Percentiles rank a stretch among this genome's conserved stretches.
These are phyloP conservation scores for Muscicapa comitata DNA, from an alignment of 2,797 vertebrate genomes.

Conservation along the genomic window DNA sequence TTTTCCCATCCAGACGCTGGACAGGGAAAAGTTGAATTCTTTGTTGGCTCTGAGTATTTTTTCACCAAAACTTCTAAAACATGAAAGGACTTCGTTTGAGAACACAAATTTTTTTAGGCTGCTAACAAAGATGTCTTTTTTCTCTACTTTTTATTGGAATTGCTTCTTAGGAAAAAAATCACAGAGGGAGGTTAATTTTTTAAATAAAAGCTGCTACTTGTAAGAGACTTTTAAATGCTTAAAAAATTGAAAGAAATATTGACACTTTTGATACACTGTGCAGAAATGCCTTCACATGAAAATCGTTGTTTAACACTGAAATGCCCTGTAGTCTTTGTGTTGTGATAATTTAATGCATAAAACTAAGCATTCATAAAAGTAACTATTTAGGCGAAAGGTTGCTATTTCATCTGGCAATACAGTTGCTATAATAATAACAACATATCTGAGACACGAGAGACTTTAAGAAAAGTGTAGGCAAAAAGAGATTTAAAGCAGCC, in stretches of 20 bases:
- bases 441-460: background rate
- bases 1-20: background rate
- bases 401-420: background rate
- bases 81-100: background rate
- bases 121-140: background rate
- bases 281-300: background rate
- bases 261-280: background rate
- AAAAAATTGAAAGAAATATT: background rate
- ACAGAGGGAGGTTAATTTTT: background rate
- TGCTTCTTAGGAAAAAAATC: background rate
- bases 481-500: slow-evolving; percentile 20
- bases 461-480: background rate
- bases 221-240: background rate
- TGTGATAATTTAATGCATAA: background rate
- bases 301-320: background rate
- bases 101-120: background rate
- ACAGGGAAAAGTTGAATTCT: background rate
- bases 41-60: background rate
- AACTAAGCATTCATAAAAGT: background rate
- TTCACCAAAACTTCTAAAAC: background rate
- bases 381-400: slow-evolving; percentile 1
- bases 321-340: background rate
- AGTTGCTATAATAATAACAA: background rate
- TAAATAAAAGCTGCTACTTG: background rate
- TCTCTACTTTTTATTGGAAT: background rate